phyloP scores from a whole-genome alignment of 2,113 vertebrate species.

The Grus americana region DNA sequence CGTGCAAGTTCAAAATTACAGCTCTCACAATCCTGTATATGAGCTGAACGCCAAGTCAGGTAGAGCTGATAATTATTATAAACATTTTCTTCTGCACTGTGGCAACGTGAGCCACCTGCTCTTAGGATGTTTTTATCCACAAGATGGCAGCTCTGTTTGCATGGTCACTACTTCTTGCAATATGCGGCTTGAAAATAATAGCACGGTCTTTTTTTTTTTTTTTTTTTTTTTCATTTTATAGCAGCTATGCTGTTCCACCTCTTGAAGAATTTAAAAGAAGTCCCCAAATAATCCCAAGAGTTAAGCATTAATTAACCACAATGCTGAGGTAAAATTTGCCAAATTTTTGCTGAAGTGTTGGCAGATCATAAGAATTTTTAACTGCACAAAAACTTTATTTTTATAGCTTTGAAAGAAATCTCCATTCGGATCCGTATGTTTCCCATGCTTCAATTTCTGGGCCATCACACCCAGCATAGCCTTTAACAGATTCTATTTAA shows the following conservation, averaged over 20 bases:
- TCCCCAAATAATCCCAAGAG: neutral
- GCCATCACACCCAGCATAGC: neutral
- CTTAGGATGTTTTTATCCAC: constrained; percentile 24
- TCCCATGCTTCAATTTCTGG: neutral
- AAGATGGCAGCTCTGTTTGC: constrained; percentile 66
- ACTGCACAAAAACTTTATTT: neutral
- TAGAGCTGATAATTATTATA: neutral
- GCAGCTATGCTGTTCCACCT: neutral
- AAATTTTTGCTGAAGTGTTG: neutral
- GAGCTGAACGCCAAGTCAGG: neutral
- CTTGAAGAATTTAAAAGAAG: neutral
- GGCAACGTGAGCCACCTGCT: neutral
- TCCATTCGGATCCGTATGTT: neutral
- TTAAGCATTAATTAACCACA: neutral
- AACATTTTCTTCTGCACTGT: neutral
- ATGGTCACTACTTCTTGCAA: neutral
- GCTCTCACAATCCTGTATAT: neutral
- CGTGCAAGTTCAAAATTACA: neutral
- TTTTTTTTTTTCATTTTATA: neutral
- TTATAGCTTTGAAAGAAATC: neutral
- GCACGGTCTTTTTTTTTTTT: accelerated
- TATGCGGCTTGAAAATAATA: neutral
- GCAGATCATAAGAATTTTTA: neutral
- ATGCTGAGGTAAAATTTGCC: neutral
- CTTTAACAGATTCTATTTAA: neutral